Percentiles rank a stretch among this genome's conserved stretches.
Evolutionary conservation across 2,888 invertebrate genomes (phyloP).

Genomic region (Girardia tigrina): DNA sequence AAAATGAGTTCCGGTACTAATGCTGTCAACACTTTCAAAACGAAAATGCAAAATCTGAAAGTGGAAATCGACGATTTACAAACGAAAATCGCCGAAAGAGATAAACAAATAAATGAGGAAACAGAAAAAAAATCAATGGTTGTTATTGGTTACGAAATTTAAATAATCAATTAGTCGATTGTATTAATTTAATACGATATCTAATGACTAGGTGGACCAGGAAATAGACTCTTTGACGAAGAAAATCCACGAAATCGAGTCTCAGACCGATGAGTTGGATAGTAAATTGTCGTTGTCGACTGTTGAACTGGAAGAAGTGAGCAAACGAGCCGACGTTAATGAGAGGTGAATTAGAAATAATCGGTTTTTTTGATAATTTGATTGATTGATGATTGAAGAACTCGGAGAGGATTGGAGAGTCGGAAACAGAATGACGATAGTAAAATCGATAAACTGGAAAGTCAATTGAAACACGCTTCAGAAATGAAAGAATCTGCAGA

Average conservation of each 20-base stretch:
- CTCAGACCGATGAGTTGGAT: slow-evolving; percentile 10
- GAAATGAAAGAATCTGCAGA: background rate
- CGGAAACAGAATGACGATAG: background rate
- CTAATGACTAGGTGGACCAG: background rate
- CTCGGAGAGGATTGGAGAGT: slow-evolving; percentile 7
- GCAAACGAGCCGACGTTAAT: background rate
- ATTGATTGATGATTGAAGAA: background rate
- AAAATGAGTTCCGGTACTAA: slow-evolving; percentile 10
- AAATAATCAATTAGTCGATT: background rate
- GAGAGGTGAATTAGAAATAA: background rate
- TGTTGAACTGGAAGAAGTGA: background rate
- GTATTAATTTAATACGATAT: background rate
- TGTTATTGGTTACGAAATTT: no score
- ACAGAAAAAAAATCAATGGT: background rate
- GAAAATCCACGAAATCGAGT: background rate
- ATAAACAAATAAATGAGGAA: background rate
- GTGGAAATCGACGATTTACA: background rate
- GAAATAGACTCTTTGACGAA: background rate
- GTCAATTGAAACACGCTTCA: background rate
- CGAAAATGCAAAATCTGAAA: background rate
- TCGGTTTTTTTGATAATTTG: background rate
- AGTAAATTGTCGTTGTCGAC: background rate
- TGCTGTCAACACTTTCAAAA: background rate
- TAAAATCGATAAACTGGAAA: slow-evolving; percentile 2
- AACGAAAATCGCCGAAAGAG: background rate